Evolutionary conservation across 1,140 invertebrate genomes (phyloP).

Genomic region (Drosophila melanogaster): DNA sequence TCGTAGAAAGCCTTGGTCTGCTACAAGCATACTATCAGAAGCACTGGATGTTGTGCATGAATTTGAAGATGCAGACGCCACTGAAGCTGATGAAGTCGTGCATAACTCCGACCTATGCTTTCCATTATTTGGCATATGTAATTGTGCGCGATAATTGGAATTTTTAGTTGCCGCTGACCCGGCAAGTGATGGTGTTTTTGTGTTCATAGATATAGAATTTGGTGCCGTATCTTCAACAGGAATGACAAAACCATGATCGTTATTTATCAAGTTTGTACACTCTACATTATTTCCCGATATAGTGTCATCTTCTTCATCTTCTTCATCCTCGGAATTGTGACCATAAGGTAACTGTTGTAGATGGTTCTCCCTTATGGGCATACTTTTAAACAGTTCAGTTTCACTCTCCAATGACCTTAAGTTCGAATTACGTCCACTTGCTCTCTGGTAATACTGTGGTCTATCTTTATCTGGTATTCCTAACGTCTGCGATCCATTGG

Average conservation of each 20-base stretch:
- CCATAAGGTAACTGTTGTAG: slow-evolving; percentile 42
- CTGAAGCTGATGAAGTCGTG: slow-evolving; percentile 20
- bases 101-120: slow-evolving; percentile 20
- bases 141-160: slow-evolving; percentile 21
- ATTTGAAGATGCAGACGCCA: slow-evolving; percentile 37
- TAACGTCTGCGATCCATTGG: slow-evolving; percentile 50
- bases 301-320: slow-evolving; percentile 74
- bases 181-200: slow-evolving; percentile 9
- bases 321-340: slow-evolving; percentile 62
- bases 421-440: slow-evolving; percentile 7
- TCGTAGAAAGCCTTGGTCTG: slow-evolving; percentile 93
- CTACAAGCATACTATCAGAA: slow-evolving; percentile 90
- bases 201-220: slow-evolving; percentile 14
- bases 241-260: slow-evolving; percentile 26
- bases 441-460: slow-evolving; percentile 40
- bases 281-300: slow-evolving; percentile 70
- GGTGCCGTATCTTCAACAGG: slow-evolving; percentile 28
- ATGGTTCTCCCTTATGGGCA: slow-evolving; percentile 39
- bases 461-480: slow-evolving; percentile 33
- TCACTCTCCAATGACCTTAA: slow-evolving; percentile 14
- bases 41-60: slow-evolving; percentile 51
- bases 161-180: slow-evolving; percentile 18
- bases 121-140: slow-evolving; percentile 48
- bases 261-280: slow-evolving; percentile 71
- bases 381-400: slow-evolving; percentile 25